phyloP scores from a whole-genome alignment of 2,113 vertebrate genomes.

The Clarias batrachus region DNA sequence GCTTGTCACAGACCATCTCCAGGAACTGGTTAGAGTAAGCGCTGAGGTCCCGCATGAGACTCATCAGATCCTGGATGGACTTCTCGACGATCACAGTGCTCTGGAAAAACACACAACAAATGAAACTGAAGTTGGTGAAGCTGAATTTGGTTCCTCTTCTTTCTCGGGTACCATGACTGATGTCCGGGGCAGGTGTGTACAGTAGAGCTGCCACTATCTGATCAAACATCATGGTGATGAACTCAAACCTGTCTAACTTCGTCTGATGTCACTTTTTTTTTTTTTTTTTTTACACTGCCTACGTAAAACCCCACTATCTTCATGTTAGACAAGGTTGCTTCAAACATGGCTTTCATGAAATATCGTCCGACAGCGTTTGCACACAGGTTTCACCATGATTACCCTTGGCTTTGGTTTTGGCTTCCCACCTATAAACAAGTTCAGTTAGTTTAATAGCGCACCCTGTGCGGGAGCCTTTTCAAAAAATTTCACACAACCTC shows the following conservation, averaged over 20 bases:
- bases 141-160: neutral
- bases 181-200: neutral
- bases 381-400: too few relatives aligned
- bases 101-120: conserved; percentile 64
- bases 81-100: conserved; percentile 97
- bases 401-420: neutral
- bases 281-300: neutral
- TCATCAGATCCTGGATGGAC: conserved; percentile 94
- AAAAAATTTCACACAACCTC: neutral
- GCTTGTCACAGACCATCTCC: conserved; percentile 96
- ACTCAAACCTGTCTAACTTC: too few relatives aligned
- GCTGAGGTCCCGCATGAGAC: conserved; percentile 92
- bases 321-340: neutral
- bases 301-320: neutral
- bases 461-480: neutral
- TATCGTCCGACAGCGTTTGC: neutral
- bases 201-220: neutral
- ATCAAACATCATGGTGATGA: neutral
- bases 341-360: neutral
- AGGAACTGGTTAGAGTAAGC: conserved; percentile 98
- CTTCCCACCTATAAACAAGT: neutral
- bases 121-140: neutral
- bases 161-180: neutral
- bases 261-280: neutral
- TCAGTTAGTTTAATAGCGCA: neutral